Percentiles rank a stretch among this genome's conserved stretches.
Evolutionary conservation across 2,888 invertebrate genomes (phyloP).

Genomic region (Amphipyra berbera): DNA sequence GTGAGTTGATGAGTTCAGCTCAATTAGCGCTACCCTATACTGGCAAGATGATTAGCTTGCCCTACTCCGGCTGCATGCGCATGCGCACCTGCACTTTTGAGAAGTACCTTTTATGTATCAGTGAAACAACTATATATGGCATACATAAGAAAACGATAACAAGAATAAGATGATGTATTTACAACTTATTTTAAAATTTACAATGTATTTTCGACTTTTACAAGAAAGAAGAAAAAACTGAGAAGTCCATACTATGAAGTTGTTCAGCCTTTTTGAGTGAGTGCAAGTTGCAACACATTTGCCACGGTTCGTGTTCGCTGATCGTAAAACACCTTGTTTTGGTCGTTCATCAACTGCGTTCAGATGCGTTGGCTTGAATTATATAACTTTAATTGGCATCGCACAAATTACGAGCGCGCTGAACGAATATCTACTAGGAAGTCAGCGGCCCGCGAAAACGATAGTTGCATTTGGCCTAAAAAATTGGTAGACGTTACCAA

Average conservation of each 20-base stretch:
- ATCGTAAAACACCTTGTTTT: conserved; percentile 74
- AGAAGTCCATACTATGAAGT: too few relatives aligned
- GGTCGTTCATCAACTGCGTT: conserved; percentile 70
- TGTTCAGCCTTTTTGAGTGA: conserved; percentile 2
- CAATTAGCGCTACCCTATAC: conserved; percentile 43
- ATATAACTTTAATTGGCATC: conserved; percentile 78
- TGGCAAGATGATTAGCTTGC: conserved; percentile 22
- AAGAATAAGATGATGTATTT: conserved; percentile 12
- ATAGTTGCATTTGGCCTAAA: conserved; percentile 55
- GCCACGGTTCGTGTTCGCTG: conserved; percentile 64
- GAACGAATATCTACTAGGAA: conserved; percentile 51
- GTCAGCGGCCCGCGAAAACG: conserved; percentile 61
- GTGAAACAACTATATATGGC: background rate
- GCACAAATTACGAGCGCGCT: conserved; percentile 48
- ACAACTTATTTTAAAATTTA: conserved; percentile 5
- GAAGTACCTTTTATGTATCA: conserved; percentile 5
- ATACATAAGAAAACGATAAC: conserved; percentile 1
- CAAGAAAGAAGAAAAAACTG: too few relatives aligned
- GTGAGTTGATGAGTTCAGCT: conserved; percentile 33
- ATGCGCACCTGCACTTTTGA: conserved; percentile 41
- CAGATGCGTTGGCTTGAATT: conserved; percentile 65
- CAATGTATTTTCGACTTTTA: background rate
- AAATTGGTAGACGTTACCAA: conserved; percentile 22
- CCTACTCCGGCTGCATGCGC: conserved; percentile 44
- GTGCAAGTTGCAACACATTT: conserved; percentile 20